A percentile compares a stretch with the other conserved stretches of the same genome.
These are phyloP conservation scores for Mormyrus hasselquistii DNA, from an alignment of 2,797 vertebrate genomes.

Conservation along the genomic window DNA sequence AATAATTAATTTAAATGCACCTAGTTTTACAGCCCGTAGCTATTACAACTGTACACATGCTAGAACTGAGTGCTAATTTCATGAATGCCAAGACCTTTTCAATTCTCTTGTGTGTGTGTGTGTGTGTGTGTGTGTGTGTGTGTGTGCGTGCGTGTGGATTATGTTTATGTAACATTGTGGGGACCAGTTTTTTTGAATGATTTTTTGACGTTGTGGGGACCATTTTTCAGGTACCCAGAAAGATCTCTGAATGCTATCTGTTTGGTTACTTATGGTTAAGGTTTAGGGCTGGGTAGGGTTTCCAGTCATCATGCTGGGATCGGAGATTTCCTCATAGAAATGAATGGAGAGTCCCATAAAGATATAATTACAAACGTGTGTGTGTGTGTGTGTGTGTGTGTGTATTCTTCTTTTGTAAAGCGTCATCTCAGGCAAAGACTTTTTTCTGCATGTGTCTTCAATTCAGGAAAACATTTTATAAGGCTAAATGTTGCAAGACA, in stretches of 20 bases:
- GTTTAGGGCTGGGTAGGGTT: too few species aligned
- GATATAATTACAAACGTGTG: too few species aligned
- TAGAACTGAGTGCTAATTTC: background rate
- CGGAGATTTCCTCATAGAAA: too few species aligned
- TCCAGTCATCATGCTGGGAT: too few species aligned
- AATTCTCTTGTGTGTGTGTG: background rate
- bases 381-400: background rate
- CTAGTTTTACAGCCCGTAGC: background rate
- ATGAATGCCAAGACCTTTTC: background rate
- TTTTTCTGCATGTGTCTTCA: slow-evolving; percentile 1
- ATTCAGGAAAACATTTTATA: slow-evolving; percentile 8
- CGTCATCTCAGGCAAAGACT: background rate
- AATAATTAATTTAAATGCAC: background rate
- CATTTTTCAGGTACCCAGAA: too few species aligned
- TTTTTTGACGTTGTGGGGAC: too few species aligned
- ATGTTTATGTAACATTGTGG: too few species aligned
- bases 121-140: background rate
- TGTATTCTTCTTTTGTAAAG: slow-evolving; percentile 11
- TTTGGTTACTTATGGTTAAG: too few species aligned
- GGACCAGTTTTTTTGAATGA: too few species aligned
- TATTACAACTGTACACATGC: background rate
- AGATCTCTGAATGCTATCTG: too few species aligned
- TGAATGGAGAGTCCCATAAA: too few species aligned
- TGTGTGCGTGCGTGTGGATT: too few species aligned
- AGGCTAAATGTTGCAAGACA: slow-evolving; percentile 10